Evolutionary conservation across 2,888 invertebrate species (phyloP), one percentile per base, ranked within the genome.

Genomic region (Leptinotarsa peninsularis): DNA sequence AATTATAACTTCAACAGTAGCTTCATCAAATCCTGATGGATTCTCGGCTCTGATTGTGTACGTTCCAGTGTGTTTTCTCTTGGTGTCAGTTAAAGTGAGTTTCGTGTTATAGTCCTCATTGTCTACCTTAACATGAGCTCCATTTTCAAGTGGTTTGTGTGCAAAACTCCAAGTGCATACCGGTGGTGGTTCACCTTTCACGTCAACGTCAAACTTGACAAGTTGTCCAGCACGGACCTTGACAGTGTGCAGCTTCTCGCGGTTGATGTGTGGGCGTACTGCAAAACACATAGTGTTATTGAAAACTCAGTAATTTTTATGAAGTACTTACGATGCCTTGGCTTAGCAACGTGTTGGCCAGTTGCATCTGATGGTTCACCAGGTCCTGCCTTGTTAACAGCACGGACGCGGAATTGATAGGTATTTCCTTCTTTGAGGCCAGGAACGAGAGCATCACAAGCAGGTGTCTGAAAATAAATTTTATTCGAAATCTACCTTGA

Each of bases 151-250:
- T 78, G 91, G 91, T 89, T 92, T 92, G 81, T 90, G 91, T 67
- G 90, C 92, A 82, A 94, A 92, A 78, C 91, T 92, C 97, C 97
- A 97, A 7, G 93, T 94, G 82, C 95, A 92, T 80, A 93, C 94
- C 89, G 99, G 99, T 85, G 97, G 95, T 69, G 99, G 99, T 90
- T 99, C 99, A 86, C 99, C 99, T 87, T 95, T 94, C 81, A 98
- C 95, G 88, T 98, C 96, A 4, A 99, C 97, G 86, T 98, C 97
- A 83, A 98, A 91, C 84, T 95, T 96, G 83, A 98, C 94, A 14
- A 93, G 90, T 85, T 96, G 94, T 0, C 98, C 98, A 27, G 97
- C 96, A 82, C 98, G 94, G 4, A 98, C 94, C 85, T 95, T 95
- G 0, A 97, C 91, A 1, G 94, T 93, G 78, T 95, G 94, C 88